Percentiles rank a stretch among this genome's conserved stretches.
These are phyloP conservation scores for Pachycephala philippinensis DNA, from an alignment of 2,113 vertebrate species.

Conservation along the genomic window DNA sequence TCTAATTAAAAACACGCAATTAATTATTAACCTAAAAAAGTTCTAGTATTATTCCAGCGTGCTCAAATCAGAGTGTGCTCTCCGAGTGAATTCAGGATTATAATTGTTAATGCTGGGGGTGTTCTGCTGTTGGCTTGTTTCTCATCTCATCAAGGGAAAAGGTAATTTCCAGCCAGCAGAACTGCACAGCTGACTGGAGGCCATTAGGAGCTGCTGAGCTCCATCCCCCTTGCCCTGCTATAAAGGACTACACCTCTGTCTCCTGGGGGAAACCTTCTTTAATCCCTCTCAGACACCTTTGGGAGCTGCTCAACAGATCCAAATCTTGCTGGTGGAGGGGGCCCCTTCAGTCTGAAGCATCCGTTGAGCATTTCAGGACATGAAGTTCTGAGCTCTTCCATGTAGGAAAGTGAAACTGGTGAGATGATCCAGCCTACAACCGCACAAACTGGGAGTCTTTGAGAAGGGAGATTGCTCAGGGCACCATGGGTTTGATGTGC, in stretches of 20 bases:
- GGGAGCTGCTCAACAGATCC: not conserved
- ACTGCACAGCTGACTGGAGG: not conserved
- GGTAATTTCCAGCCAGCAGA: not conserved
- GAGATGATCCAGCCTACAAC: not conserved
- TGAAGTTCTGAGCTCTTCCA: not conserved
- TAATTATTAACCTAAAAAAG: slow-evolving; percentile 54
- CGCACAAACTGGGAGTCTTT: not conserved
- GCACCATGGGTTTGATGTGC: not conserved
- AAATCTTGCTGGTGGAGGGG: not conserved
- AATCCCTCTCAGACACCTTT: not conserved
- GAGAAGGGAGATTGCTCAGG: not conserved
- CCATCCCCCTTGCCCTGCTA: not conserved
- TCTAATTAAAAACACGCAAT: slow-evolving; percentile 56
- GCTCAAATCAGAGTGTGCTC: not conserved
- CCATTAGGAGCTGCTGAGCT: not conserved
- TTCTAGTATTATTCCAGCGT: not conserved
- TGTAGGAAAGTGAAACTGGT: not conserved
- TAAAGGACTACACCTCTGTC: not conserved
- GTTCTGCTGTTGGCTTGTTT: not conserved
- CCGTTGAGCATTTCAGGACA: not conserved
- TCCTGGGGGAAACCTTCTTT: not conserved
- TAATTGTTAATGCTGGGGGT: not conserved
- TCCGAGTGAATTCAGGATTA: not conserved
- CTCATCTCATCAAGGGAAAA: not conserved
- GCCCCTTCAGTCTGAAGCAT: not conserved